Evolutionary conservation across 2,888 invertebrate species (phyloP), one percentile per base, ranked within the genome.

Genomic region (Epirrita christyi): DNA sequence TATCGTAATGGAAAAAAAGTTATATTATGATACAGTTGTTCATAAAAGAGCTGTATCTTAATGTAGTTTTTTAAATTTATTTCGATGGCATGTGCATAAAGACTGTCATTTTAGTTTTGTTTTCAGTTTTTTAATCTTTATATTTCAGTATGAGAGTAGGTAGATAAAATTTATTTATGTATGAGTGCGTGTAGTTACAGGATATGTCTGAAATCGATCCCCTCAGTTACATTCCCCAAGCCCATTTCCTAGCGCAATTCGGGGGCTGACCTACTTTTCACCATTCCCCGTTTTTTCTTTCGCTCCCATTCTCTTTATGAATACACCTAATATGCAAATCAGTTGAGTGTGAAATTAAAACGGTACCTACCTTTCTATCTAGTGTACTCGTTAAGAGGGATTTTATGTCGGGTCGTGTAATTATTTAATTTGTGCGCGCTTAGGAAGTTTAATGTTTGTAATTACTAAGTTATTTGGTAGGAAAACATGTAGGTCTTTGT

Each of bases 191-290:
- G n/a, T n/a, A n/a, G n/a, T n/a, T n/a, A n/a, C n/a, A n/a, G n/a
- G n/a, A n/a, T n/a, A n/a, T n/a, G n/a, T n/a, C n/a, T n/a, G n/a
- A n/a, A n/a, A n/a, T n/a, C n/a, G n/a, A n/a, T n/a, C n/a, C n/a
- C n/a, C n/a, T n/a, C n/a, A n/a, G n/a, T n/a, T n/a, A n/a, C n/a
- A n/a, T n/a, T n/a, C n/a, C n/a, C n/a, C n/a, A n/a, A n/a, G n/a
- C n/a, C n/a, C n/a, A n/a, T 21, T 21, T 21, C 2, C 21, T 21
- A 21, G 21, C 21, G 21, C 21, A 21, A 21, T 21, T 7, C 32
- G 63, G 62, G n/a, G 55, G 57, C 53, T 59, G 65, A 63, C 65
- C 65, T 47, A 65, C 14, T 65, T 65, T 55, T 49, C 13, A 38
- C 43, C 40, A 57, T 57, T 56, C 57, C 50, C 48, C 55, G 41